Evolutionary conservation across 2,797 vertebrate genomes (phyloP).

Genomic region (Cephalopachus bancanus): DNA sequence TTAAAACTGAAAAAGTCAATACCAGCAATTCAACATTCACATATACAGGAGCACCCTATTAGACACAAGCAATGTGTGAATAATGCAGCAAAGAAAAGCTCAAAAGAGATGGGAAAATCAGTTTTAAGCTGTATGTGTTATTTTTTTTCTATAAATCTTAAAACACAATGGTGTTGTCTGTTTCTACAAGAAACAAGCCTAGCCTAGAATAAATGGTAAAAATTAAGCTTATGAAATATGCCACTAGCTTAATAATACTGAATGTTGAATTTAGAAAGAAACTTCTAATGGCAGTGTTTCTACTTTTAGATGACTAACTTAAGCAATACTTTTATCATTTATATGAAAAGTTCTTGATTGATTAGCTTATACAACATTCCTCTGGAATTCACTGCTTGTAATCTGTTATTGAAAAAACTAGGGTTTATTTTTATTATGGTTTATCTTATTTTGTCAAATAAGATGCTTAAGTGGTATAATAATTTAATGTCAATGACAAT

Average conservation of each 20-base stretch:
- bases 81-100: slow-evolving; percentile 40
- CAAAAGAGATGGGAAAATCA: accelerated
- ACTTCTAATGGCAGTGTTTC: neutral
- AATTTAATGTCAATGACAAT: slow-evolving; percentile 9
- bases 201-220: slow-evolving; percentile 62
- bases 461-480: neutral
- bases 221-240: slow-evolving; percentile 60
- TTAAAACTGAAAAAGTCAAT: slow-evolving; percentile 14
- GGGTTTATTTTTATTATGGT: slow-evolving; percentile 34
- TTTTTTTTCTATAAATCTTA: slow-evolving; percentile 55
- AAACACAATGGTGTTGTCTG: neutral
- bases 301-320: neutral
- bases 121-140: neutral
- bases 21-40: slow-evolving; percentile 49
- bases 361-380: neutral
- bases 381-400: neutral
- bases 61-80: neutral
- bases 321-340: neutral
- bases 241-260: neutral
- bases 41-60: slow-evolving; percentile 20
- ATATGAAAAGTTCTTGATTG: neutral
- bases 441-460: slow-evolving; percentile 50
- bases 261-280: slow-evolving; percentile 46
- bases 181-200: slow-evolving; percentile 64
- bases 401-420: neutral